Evolutionary conservation across 2,113 vertebrate species (phyloP), one percentile per base, ranked within the genome.

Genomic region (Abramis brama): DNA sequence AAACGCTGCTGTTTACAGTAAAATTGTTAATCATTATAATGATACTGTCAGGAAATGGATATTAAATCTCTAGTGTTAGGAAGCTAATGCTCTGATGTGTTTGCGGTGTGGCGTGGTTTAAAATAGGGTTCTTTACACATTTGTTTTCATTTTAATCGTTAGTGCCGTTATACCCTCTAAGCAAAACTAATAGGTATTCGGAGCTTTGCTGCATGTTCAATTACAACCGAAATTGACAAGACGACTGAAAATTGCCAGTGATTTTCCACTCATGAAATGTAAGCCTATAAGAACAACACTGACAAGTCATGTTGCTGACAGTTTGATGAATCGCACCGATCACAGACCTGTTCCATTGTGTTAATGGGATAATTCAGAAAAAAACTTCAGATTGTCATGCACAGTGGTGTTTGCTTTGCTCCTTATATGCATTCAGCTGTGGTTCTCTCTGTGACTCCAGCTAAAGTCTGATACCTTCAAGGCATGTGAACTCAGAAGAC

Each of bases 261-360:
- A 85, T 86, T 85, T 88, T 86, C 47, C 77, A 83, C 82, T 85
- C 70, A 60, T 83, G 85, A 87, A 66, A 64, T 77, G 66, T 73
- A 74, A 27, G 85, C 23, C 82, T 82, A 76, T 83, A 74, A 79
- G 30, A 83, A 75, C 82, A 85, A 33, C 80, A 79, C 36, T 79
- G 64, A 83, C 62, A 64, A 86, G 85, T 59, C 39, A 59, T 39
- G 75, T 45, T 0, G 17, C 75, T 86, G 86, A 84, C 90, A 89
- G 82, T 81, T 85, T 84, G 82, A 86, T 88, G 73, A 85, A 89
- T 90, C 85, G 33, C 52, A 71, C 79, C 81, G 45, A 90, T 86
- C 60, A 43, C 68, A 79, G 64, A 71, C 83, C 68, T 79, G 36
- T 81, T 83, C 76, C 55, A 30, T 50, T 68, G 55, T 82, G 27